A percentile compares a stretch with the other conserved stretches of the same genome.
Evolutionary conservation across 2,888 invertebrate species (phyloP).

Genomic region (Neoscelio sp.): DNA sequence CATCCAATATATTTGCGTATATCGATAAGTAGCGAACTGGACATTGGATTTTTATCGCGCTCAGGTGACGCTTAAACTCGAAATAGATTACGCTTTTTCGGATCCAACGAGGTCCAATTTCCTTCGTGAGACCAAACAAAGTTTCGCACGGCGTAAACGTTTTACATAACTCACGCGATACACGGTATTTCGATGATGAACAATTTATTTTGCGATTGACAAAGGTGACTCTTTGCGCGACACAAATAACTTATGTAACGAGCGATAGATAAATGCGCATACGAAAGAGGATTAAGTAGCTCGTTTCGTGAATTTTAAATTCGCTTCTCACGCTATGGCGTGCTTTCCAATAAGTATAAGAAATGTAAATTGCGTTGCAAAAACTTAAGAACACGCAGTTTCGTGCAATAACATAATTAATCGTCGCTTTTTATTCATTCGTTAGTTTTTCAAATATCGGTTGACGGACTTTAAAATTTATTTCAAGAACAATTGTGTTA

Average conservation of each 20-base stretch:
- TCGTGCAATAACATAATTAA: not conserved
- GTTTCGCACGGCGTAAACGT: constrained; percentile 52
- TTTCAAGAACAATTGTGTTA: no score
- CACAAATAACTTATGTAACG: constrained; percentile 82
- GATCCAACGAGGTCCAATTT: constrained; percentile 19
- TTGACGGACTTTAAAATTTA: no score
- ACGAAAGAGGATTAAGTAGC: constrained; percentile 74
- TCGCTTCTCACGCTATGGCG: constrained; percentile 43
- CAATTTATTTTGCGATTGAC: constrained; percentile 82
- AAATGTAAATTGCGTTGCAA: not conserved
- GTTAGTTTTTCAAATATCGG: no score
- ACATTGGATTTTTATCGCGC: constrained; percentile 28
- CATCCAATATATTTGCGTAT: constrained; percentile 17
- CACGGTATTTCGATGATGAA: constrained; percentile 82
- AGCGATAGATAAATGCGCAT: constrained; percentile 79
- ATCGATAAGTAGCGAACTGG: constrained; percentile 20
- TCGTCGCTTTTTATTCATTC: no score
- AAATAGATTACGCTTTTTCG: constrained; percentile 34
- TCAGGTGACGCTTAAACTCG: constrained; percentile 35
- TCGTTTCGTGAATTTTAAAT: constrained; percentile 72
- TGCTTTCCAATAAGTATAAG: constrained; percentile 45
- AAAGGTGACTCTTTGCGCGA: constrained; percentile 82
- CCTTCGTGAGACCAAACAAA: constrained; percentile 32
- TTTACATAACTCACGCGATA: constrained; percentile 80
- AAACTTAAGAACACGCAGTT: constrained; percentile 5